Conservation (phyloP, 2,113 vertebrate genomes). For the Neogale vison region DNA sequence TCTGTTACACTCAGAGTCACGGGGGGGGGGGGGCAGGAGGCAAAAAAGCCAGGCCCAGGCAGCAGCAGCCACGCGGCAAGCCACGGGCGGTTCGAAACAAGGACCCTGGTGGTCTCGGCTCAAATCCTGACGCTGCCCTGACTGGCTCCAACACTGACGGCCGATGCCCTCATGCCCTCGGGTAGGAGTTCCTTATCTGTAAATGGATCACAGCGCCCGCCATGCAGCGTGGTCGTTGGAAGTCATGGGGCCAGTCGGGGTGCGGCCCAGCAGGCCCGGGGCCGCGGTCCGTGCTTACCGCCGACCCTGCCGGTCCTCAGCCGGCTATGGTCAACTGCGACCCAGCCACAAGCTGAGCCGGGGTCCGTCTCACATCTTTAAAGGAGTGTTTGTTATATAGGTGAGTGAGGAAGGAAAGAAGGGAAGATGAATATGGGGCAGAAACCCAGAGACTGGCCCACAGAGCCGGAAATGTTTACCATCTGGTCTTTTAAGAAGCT, state of each 20-base stretch:
- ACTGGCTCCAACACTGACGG: neutral
- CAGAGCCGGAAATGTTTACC: neutral
- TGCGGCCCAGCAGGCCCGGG: fast-evolving
- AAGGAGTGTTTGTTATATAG: neutral
- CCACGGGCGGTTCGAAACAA: fast-evolving
- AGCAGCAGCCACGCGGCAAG: neutral
- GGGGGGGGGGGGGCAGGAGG: neutral
- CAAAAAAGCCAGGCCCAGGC: neutral
- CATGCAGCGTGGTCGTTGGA: fast-evolving
- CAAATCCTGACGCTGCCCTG: neutral
- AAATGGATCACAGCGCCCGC: neutral
- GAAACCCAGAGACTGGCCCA: neutral
- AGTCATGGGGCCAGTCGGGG: fast-evolving
- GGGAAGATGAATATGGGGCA: too few species aligned
- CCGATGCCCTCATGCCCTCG: neutral
- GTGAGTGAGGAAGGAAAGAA: neutral
- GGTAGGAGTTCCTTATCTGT: neutral
- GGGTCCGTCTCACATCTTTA: neutral
- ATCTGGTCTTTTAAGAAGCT: neutral
- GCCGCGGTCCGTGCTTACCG: fast-evolving
- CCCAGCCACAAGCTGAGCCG: neutral
- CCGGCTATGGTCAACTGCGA: fast-evolving
- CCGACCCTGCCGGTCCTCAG: neutral
- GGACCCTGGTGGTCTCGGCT: neutral
- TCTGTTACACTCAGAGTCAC: neutral